Conservation (phyloP, 2,888 invertebrate genomes). For the Mechanitis messenoides region DNA sequence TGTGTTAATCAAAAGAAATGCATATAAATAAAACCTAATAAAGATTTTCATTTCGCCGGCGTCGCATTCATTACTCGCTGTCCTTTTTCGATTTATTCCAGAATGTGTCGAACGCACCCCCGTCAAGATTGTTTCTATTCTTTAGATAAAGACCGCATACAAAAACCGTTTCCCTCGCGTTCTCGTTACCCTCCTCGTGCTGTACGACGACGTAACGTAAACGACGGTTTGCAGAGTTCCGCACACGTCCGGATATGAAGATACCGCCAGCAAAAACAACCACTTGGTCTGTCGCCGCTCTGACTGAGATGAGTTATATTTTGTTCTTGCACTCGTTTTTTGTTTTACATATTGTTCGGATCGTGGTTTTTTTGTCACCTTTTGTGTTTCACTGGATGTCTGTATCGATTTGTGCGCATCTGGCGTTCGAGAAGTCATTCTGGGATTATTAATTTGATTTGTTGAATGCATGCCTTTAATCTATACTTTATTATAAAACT, state of each 20-base stretch:
- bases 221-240: slow-evolving; percentile 20
- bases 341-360: slow-evolving; percentile 47
- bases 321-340: slow-evolving; percentile 48
- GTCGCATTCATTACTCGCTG: slow-evolving; percentile 29
- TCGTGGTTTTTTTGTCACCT: slow-evolving; percentile 44
- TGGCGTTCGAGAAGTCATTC: slow-evolving; percentile 14
- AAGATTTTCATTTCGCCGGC: slow-evolving; percentile 19
- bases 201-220: slow-evolving; percentile 10
- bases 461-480: background rate
- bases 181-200: slow-evolving; percentile 8
- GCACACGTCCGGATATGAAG: slow-evolving; percentile 64
- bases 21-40: background rate
- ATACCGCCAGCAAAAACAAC: slow-evolving; percentile 67
- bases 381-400: slow-evolving; percentile 37
- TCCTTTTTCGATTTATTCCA: slow-evolving; percentile 24
- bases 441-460: slow-evolving; percentile 12
- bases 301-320: slow-evolving; percentile 48
- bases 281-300: slow-evolving; percentile 38
- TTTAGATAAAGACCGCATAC: slow-evolving; percentile 30
- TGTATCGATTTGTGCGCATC: slow-evolving; percentile 48
- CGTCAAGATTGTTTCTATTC: slow-evolving; percentile 37
- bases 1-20: background rate
- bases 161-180: slow-evolving; percentile 10
- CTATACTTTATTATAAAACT: too few relatives aligned
- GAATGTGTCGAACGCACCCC: slow-evolving; percentile 31